These are phyloP conservation scores for Drosophila malerkotliana DNA, from an alignment of 1,140 invertebrate species.

Conservation along the genomic window DNA sequence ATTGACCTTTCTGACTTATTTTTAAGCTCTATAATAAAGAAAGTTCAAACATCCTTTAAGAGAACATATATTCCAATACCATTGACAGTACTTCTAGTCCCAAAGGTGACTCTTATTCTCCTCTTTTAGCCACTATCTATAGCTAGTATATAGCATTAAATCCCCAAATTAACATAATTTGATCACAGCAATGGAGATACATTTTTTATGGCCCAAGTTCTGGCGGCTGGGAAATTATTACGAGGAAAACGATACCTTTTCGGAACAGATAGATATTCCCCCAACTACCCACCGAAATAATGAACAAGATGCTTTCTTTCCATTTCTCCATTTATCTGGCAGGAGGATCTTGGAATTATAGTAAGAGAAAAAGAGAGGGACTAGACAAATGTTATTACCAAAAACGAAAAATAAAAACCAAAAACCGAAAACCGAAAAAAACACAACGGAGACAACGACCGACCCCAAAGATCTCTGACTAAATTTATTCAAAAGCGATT, in stretches of 20 bases:
- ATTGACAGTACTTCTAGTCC: not conserved
- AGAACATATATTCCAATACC: too few species aligned
- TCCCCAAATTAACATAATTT: slow-evolving; percentile 76
- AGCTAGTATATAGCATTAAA: slow-evolving; percentile 69
- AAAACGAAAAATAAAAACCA: slow-evolving; percentile 38
- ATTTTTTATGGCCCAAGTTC: slow-evolving; percentile 62
- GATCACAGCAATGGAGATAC: slow-evolving; percentile 71
- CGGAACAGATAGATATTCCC: slow-evolving; percentile 12
- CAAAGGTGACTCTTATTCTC: not conserved
- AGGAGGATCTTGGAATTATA: slow-evolving; percentile 71
- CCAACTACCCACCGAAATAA: slow-evolving; percentile 37
- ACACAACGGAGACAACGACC: slow-evolving; percentile 56
- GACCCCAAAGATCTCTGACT: slow-evolving; percentile 72
- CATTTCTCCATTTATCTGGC: slow-evolving; percentile 55
- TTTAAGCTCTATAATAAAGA: not conserved
- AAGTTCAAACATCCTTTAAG: not conserved
- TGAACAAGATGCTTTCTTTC: slow-evolving; percentile 79
- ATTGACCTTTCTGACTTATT: slow-evolving; percentile 10
- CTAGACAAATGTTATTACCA: slow-evolving; percentile 82
- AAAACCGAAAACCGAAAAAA: not conserved
- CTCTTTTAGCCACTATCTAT: slow-evolving; percentile 1
- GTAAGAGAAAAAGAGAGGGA: slow-evolving; percentile 25
- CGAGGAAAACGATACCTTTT: slow-evolving; percentile 79
- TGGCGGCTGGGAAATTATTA: slow-evolving; percentile 69
- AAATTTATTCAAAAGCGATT: slow-evolving; percentile 81